These are phyloP conservation scores for Bucco capensis DNA, from an alignment of 2,113 vertebrate genomes.

Conservation along the genomic window DNA sequence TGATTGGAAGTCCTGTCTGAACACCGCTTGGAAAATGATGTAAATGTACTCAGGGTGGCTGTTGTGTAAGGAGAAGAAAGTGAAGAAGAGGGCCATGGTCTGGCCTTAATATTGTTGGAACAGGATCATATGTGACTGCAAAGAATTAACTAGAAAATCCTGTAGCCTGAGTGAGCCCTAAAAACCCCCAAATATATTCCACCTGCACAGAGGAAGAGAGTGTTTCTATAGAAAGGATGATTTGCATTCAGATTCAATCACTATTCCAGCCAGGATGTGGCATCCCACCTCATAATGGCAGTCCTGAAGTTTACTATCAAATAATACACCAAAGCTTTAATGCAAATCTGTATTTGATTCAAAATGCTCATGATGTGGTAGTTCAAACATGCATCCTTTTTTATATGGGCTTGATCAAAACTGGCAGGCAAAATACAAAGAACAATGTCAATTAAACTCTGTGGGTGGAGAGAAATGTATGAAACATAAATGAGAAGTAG, in stretches of 20 bases:
- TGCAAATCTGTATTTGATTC: constrained; percentile 46
- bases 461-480: neutral
- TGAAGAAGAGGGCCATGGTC: neutral
- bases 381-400: constrained; percentile 35
- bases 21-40: neutral
- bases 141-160: neutral
- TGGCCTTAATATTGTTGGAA: neutral
- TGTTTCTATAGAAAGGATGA: neutral
- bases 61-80: neutral
- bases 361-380: constrained; percentile 39
- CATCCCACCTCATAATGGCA: constrained; percentile 23
- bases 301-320: constrained; percentile 37
- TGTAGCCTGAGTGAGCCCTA: neutral
- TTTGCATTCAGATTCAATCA: constrained; percentile 28
- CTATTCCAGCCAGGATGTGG: neutral
- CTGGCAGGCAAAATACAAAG: constrained; percentile 39
- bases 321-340: constrained; percentile 30
- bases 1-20: neutral
- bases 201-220: neutral
- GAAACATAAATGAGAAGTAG: neutral
- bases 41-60: neutral
- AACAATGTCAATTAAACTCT: constrained; percentile 34
- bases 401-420: constrained; percentile 44
- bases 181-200: neutral
- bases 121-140: neutral